Conservation (phyloP, 2,797 vertebrate genomes). For the Lepus townsendii region DNA sequence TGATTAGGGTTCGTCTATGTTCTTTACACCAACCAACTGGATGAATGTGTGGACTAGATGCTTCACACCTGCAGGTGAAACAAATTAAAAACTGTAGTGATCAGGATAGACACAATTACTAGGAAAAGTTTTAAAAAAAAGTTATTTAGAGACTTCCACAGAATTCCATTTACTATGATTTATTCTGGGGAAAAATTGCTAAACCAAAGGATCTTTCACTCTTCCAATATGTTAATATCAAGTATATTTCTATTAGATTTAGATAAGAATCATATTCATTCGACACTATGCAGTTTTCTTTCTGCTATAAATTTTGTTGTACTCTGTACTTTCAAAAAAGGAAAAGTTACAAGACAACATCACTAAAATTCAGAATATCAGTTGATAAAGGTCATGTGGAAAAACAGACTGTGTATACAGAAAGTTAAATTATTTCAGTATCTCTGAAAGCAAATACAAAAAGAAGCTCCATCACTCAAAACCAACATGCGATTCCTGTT, state of each 20-base stretch:
- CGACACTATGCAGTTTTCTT: background rate
- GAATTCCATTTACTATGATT: background rate
- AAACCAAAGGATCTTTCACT: slow-evolving; percentile 23
- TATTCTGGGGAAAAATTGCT: background rate
- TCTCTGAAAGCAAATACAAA: background rate
- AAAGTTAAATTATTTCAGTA: slow-evolving; percentile 28
- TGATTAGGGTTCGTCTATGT: slow-evolving; percentile 91
- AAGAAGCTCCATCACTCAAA: background rate
- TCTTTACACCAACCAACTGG: slow-evolving; percentile 94
- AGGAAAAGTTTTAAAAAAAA: background rate
- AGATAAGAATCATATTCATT: background rate
- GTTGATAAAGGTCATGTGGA: background rate
- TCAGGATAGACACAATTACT: slow-evolving; percentile 20
- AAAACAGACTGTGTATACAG: background rate
- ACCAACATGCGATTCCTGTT: background rate
- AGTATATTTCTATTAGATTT: slow-evolving; percentile 1
- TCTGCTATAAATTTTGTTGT: background rate
- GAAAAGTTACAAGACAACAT: background rate
- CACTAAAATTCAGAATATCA: slow-evolving; percentile 14
- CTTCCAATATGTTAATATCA: background rate
- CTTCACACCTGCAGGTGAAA: slow-evolving; percentile 90
- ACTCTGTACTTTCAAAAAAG: slow-evolving; percentile 4
- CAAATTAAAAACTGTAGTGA: slow-evolving; percentile 18
- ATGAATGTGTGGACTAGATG: slow-evolving; percentile 93
- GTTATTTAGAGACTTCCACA: background rate